Conservation (phyloP, 2,888 invertebrate species). For the Chamaedrilus cognettii region DNA sequence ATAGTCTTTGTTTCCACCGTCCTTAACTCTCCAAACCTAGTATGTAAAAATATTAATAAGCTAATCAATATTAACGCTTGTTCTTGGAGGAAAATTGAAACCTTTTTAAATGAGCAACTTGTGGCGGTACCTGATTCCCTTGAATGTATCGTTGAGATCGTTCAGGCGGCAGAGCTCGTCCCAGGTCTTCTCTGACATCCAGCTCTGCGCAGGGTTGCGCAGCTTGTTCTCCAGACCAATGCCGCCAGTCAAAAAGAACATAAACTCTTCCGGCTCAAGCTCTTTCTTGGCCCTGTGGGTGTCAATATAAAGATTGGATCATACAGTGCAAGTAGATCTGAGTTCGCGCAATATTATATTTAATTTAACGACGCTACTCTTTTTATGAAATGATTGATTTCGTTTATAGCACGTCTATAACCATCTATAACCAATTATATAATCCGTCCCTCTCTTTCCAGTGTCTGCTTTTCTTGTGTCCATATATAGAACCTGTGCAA, state of each 20-base stretch:
- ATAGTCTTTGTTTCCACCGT: too few relatives aligned
- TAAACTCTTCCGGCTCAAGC: slow-evolving; percentile 60
- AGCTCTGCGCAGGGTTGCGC: slow-evolving; percentile 69
- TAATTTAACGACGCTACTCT: too few relatives aligned
- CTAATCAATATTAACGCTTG: neutral
- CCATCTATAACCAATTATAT: too few relatives aligned
- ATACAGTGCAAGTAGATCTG: too few relatives aligned
- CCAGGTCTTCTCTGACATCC: slow-evolving; percentile 80
- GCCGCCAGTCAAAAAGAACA: slow-evolving; percentile 66
- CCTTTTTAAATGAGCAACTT: neutral
- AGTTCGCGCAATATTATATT: too few relatives aligned
- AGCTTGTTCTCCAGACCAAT: slow-evolving; percentile 69
- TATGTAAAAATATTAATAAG: neutral
- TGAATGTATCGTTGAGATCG: slow-evolving; percentile 63
- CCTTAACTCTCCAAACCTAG: too few relatives aligned
- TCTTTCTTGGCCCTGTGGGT: slow-evolving; percentile 53
- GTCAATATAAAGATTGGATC: too few relatives aligned
- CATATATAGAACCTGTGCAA: too few relatives aligned
- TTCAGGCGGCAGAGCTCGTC: slow-evolving; percentile 76
- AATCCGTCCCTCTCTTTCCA: too few relatives aligned
- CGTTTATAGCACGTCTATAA: too few relatives aligned
- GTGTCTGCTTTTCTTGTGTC: too few relatives aligned
- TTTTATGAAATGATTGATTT: too few relatives aligned
- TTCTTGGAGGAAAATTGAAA: neutral
- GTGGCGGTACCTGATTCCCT: slow-evolving; percentile 28